Evolutionary conservation across 1,140 invertebrate species (phyloP), one percentile per base, ranked within the genome.

Genomic region (Oryzaephilus surinamensis): DNA sequence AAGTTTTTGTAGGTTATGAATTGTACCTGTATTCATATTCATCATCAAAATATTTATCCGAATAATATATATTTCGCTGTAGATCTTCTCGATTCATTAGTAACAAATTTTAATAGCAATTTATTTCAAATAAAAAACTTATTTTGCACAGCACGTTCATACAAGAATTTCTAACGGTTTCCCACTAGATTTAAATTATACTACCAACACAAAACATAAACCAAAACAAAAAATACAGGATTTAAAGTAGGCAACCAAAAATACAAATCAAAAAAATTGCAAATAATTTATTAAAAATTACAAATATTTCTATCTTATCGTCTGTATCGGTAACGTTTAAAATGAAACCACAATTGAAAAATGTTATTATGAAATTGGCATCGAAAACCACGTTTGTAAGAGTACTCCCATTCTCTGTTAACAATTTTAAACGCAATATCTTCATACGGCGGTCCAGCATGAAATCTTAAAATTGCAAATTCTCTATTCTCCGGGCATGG

Each of bases 351-450:
- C 7, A 99, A 67, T 60, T 99, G 96, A 60, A 99, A 97, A 50
- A 99, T 98, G 59, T 98, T 97, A 63, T 99, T 98, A 56, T 97
- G 91, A 67, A 99, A 99, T 62, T 99, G 95, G 66, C 95, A 97
- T 30, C 93, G 73, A 65, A 97, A 99, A 17, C 96, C 96, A 41
- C 92, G 71, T 65, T 97, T 98, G 62, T 98, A 96, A 1, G 93
- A 97, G 66, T 95, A 96, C 64, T 99, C 96, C 96, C 96, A 99
- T 69, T 99, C 96, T 41, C 94, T 74, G 63, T 94, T 97, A 1
- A 99, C 95, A 44, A 99, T 97, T 68, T 99, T 99, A 65, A 99
- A 99, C 1, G 94, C 96, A 54, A 99, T 98, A 62, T 99, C 95
- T 70, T 99, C 96, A 64, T 99, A 99, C 0, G 97, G 96, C 13